phyloP scores from a whole-genome alignment of 2,113 vertebrate genomes.

The Sinocyclocheilus rhinocerous region DNA sequence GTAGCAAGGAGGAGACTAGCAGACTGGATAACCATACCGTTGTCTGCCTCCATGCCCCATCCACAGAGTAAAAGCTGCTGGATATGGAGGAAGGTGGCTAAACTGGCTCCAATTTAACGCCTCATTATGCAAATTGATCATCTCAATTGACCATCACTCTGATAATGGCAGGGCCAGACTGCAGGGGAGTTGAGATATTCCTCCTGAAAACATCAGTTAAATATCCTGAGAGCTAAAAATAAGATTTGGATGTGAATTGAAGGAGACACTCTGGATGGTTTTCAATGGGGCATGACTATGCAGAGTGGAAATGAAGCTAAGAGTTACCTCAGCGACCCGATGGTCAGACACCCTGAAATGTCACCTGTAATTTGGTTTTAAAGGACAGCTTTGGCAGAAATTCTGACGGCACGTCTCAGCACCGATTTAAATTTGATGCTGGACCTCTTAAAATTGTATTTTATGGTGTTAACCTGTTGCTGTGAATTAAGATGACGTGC shows the following conservation, averaged over 20 bases:
- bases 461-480: neutral
- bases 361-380: conserved; percentile 63
- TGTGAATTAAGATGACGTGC: conserved; percentile 32
- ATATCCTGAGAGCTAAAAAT: conserved; percentile 70
- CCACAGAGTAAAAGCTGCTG: conserved; percentile 64
- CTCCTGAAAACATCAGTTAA: conserved; percentile 63
- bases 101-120: conserved; percentile 80
- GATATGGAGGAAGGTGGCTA: conserved; percentile 62
- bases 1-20: neutral
- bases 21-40: conserved; percentile 28
- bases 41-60: conserved; percentile 37
- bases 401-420: conserved; percentile 39
- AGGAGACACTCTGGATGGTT: conserved; percentile 63
- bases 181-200: conserved; percentile 66
- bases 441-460: neutral
- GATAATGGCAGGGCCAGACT: conserved; percentile 72
- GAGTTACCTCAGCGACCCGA: conserved; percentile 54
- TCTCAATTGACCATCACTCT: conserved; percentile 81
- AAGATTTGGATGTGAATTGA: conserved; percentile 64
- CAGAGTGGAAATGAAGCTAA: conserved; percentile 66
- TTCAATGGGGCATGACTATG: conserved; percentile 64
- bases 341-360: conserved; percentile 66
- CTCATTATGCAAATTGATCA: conserved; percentile 84
- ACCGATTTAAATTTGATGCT: neutral
- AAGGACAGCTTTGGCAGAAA: conserved; percentile 48